These are phyloP conservation scores for Xiphias gladius DNA, from an alignment of 2,113 vertebrate species.

Conservation along the genomic window DNA sequence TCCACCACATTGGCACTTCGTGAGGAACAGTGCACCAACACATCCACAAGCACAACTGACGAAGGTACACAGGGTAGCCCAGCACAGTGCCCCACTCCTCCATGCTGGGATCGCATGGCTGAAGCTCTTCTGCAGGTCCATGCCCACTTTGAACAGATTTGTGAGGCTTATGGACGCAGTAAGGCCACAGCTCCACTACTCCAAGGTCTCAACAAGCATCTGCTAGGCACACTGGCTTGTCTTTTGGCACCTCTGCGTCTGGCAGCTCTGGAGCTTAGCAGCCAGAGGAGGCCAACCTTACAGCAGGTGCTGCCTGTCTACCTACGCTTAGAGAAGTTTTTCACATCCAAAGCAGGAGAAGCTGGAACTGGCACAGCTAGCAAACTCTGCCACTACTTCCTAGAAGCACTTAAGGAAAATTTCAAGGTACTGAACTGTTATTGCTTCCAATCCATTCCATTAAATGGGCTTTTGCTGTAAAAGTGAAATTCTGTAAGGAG, in stretches of 20 bases:
- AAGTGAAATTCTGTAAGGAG: not conserved
- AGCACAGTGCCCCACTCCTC: conserved; percentile 86
- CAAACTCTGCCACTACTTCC: conserved; percentile 98
- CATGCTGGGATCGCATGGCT: conserved; percentile 96
- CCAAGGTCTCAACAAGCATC: conserved; percentile 97
- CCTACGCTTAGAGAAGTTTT: conserved; percentile 97
- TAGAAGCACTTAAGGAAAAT: conserved; percentile 98
- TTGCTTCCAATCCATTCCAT: not conserved
- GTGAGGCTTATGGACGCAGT: conserved; percentile 94
- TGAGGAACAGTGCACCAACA: conserved; percentile 85
- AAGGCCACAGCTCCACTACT: conserved; percentile 94
- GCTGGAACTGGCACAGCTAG: conserved; percentile 92
- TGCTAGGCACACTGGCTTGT: conserved; percentile 93
- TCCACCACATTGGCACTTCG: conserved; percentile 89
- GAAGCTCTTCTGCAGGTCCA: conserved; percentile 97
- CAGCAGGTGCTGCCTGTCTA: conserved; percentile 98
- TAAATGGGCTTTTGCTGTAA: not conserved
- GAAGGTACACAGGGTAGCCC: conserved; percentile 74
- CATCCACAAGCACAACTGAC: conserved; percentile 74
- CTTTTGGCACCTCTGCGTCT: conserved; percentile 93
- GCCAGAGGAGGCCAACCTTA: conserved; percentile 93
- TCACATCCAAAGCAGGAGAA: conserved; percentile 97
- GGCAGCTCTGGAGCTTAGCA: conserved; percentile 94
- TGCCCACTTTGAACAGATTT: conserved; percentile 96
- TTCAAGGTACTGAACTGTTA: conserved; percentile 85